Percentiles rank a stretch among this genome's conserved stretches.
Conservation (phyloP, 2,113 vertebrate genomes). For the Aptenodytes forsteri region DNA sequence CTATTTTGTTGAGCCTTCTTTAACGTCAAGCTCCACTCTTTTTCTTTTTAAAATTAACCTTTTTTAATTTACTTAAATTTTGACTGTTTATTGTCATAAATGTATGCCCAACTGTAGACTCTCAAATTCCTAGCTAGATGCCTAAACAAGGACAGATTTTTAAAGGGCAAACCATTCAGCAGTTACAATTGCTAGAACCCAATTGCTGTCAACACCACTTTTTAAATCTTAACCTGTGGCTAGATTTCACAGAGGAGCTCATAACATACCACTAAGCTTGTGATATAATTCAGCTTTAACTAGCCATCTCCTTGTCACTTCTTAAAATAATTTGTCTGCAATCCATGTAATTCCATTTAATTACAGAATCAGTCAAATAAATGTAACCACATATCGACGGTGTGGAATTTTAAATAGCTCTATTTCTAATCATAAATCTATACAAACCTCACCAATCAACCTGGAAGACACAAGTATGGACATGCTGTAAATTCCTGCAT, state of each 20-base stretch:
- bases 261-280: background rate
- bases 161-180: background rate
- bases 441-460: background rate
- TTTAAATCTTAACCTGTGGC: background rate
- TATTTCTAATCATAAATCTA: background rate
- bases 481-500: background rate
- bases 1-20: background rate
- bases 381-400: background rate
- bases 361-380: constrained; percentile 25
- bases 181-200: background rate
- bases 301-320: background rate
- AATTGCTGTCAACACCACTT: background rate
- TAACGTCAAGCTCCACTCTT: background rate
- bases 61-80: background rate
- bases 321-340: background rate
- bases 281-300: constrained; percentile 10
- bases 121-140: background rate
- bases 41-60: background rate
- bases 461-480: background rate
- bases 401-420: background rate
- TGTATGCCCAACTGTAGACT: background rate
- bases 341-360: constrained; percentile 14
- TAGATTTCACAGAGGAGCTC: background rate
- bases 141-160: background rate
- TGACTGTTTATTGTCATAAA: background rate